Conservation (phyloP, 2,113 vertebrate genomes). For the Campylomormyrus tamandua region DNA sequence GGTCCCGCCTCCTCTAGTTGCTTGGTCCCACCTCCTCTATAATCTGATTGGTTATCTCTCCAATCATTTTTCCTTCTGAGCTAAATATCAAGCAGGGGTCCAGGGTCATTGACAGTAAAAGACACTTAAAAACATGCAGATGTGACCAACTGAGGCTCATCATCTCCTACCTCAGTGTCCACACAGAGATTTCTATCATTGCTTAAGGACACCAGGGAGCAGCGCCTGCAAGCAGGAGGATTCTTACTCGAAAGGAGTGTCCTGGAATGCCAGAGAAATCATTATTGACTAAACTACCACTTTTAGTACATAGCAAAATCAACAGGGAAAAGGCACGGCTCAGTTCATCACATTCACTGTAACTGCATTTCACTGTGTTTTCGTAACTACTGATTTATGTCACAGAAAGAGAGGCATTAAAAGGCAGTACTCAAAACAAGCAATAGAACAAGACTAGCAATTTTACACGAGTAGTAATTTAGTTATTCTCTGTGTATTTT, state of each 20-base stretch:
- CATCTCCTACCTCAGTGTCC: slow-evolving; percentile 45
- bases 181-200: slow-evolving; percentile 40
- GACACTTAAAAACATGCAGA: not conserved
- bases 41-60: not conserved
- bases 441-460: not conserved
- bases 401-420: not conserved
- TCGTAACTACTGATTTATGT: not conserved
- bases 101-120: not conserved
- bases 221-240: slow-evolving; percentile 19
- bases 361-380: not conserved
- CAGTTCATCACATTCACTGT: not conserved
- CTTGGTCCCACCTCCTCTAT: not conserved
- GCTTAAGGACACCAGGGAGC: slow-evolving; percentile 26
- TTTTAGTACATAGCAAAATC: not conserved
- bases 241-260: not conserved
- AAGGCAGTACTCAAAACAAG: not conserved
- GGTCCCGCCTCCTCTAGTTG: not conserved
- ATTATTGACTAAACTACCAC: not conserved
- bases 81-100: not conserved
- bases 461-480: not conserved
- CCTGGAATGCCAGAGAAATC: not conserved
- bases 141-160: not conserved
- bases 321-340: not conserved
- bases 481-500: not conserved
- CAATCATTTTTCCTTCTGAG: not conserved